These are phyloP conservation scores for Oxycera nigricornis DNA, from an alignment of 2,888 invertebrate species.

Conservation along the genomic window DNA sequence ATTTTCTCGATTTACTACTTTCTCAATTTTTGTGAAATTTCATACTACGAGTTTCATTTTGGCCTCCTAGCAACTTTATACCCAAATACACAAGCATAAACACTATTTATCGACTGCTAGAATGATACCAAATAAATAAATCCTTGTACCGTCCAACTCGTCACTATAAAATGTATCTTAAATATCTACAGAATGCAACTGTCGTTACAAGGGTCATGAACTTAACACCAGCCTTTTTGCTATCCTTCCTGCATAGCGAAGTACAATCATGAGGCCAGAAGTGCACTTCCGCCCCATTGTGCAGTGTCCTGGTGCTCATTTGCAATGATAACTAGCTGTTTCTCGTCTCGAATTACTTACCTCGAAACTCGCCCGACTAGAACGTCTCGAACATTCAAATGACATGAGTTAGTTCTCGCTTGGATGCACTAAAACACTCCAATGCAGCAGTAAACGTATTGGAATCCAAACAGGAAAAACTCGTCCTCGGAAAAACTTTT, in stretches of 20 bases:
- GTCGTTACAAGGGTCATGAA: constrained; percentile 6
- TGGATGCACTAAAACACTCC: constrained; percentile 25
- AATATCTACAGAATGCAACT: not conserved
- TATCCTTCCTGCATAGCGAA: not conserved
- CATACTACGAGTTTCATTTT: too few relatives aligned
- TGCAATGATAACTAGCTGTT: constrained; percentile 22
- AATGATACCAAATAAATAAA: too few relatives aligned
- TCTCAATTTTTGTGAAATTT: too few relatives aligned
- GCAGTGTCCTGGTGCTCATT: not conserved
- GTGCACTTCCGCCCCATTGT: not conserved
- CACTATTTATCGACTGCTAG: too few relatives aligned
- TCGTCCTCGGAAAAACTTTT: not conserved
- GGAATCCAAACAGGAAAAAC: constrained; percentile 14
- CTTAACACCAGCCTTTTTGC: not conserved
- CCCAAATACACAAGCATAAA: too few relatives aligned
- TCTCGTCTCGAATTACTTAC: not conserved
- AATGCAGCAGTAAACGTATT: constrained; percentile 25
- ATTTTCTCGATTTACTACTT: too few relatives aligned
- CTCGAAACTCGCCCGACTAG: not conserved
- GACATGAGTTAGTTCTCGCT: constrained; percentile 24
- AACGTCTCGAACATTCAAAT: constrained; percentile 2
- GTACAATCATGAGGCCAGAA: not conserved
- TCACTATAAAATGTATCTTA: not conserved
- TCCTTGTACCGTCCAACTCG: too few relatives aligned
- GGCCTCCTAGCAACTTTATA: too few relatives aligned